These are phyloP conservation scores for Brachionichthys hirsutus DNA, from an alignment of 2,113 vertebrate genomes.

Conservation along the genomic window DNA sequence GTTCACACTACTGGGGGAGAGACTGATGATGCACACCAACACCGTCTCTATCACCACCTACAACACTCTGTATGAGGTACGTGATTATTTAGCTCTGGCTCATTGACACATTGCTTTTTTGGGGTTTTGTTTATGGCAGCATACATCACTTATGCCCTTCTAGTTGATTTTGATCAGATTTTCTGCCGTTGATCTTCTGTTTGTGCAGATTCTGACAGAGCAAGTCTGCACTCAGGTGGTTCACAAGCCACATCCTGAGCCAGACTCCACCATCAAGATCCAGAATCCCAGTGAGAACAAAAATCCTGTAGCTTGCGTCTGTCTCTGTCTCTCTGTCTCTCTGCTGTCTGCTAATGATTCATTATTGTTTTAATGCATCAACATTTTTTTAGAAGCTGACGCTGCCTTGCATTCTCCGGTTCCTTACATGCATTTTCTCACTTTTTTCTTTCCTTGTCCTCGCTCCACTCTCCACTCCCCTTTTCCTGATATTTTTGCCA, in stretches of 20 bases:
- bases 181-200: constrained; percentile 6
- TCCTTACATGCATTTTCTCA: not conserved
- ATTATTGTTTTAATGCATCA: constrained; percentile 23
- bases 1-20: constrained; percentile 95
- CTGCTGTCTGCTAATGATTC: constrained; percentile 32
- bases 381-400: constrained; percentile 19
- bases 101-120: not conserved
- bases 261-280: constrained; percentile 98
- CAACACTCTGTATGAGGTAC: constrained; percentile 98
- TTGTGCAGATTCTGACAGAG: constrained; percentile 93
- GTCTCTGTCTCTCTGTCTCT: constrained; percentile 8
- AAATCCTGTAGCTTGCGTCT: not conserved
- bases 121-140: no score
- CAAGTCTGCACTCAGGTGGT: constrained; percentile 99
- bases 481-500: not conserved
- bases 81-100: not conserved
- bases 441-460: not conserved
- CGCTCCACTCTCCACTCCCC: not conserved
- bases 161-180: constrained; percentile 3
- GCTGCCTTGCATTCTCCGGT: not conserved
- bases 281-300: constrained; percentile 95
- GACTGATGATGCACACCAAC: constrained; percentile 97
- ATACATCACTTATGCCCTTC: no score
- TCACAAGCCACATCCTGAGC: constrained; percentile 97
- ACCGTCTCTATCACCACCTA: constrained; percentile 97